Percentiles rank a stretch among this genome's conserved stretches.
Conservation (phyloP, 53 echinoderm and acorn worm genomes). For the Hippasteria phrygiana region DNA sequence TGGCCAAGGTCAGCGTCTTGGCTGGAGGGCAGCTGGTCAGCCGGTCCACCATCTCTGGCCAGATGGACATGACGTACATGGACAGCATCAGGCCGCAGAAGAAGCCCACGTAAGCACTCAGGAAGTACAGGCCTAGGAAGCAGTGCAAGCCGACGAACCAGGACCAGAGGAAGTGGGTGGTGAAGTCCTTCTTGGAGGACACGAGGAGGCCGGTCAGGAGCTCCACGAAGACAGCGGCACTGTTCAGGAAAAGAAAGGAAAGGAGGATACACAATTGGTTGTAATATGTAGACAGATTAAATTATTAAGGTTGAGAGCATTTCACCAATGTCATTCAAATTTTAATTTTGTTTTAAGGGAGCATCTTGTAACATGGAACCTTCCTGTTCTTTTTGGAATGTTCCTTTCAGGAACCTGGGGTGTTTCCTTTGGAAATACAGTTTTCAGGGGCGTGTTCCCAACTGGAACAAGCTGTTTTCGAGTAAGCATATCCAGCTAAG, state of each 20-base stretch:
- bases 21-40: slow-evolving; percentile 87
- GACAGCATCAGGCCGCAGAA: slow-evolving; percentile 81
- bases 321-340: background rate
- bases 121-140: slow-evolving; percentile 79
- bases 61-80: slow-evolving; percentile 83
- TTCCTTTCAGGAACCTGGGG: too few relatives aligned
- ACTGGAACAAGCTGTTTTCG: too few relatives aligned
- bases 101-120: slow-evolving; percentile 72
- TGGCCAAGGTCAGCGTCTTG: slow-evolving; percentile 78
- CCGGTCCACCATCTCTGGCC: slow-evolving; percentile 94
- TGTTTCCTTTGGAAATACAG: too few relatives aligned
- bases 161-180: slow-evolving; percentile 89
- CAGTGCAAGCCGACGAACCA: slow-evolving; percentile 94
- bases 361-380: too few relatives aligned
- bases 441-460: too few relatives aligned
- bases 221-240: slow-evolving; percentile 89
- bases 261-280: background rate
- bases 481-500: too few relatives aligned
- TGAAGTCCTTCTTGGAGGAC: slow-evolving; percentile 83
- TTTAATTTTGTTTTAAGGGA: too few relatives aligned
- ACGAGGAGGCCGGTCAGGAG: slow-evolving; percentile 86
- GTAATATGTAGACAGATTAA: too few relatives aligned
- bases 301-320: too few relatives aligned
- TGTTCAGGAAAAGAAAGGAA: slow-evolving; percentile 3
- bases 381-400: too few relatives aligned